These are phyloP conservation scores for Agapostemon virescens DNA, from an alignment of 2,888 invertebrate genomes.

Conservation along the genomic window DNA sequence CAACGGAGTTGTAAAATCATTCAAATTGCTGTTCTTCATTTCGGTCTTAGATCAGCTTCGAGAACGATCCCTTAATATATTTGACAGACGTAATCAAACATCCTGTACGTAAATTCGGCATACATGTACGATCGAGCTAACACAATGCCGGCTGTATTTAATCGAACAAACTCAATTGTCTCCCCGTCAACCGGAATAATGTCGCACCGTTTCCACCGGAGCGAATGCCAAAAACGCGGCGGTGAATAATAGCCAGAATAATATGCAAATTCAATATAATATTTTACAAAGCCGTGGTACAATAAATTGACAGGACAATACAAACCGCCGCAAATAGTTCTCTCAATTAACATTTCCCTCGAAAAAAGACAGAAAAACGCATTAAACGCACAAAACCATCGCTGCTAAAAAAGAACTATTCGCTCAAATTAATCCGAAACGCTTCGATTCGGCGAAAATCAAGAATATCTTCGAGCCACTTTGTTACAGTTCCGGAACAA, in stretches of 20 bases:
- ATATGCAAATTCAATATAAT: constrained; percentile 28
- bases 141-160: not conserved
- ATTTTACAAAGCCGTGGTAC: constrained; percentile 7
- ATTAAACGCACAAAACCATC: not conserved
- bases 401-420: not conserved
- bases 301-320: constrained; percentile 10
- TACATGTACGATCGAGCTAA: not conserved
- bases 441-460: not conserved
- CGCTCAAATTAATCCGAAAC: not conserved
- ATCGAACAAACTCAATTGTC: constrained; percentile 26
- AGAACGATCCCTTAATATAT: not conserved
- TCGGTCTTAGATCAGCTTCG: not conserved
- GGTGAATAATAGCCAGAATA: constrained; percentile 7
- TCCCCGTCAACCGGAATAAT: constrained; percentile 8
- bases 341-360: constrained; percentile 3
- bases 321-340: not conserved
- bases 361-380: not conserved
- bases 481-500: not conserved
- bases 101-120: not conserved
- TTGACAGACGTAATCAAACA: not conserved
- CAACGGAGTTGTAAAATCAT: not conserved
- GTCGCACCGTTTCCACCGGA: not conserved
- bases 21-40: not conserved
- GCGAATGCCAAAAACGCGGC: constrained; percentile 1
- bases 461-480: not conserved